Evolutionary conservation across 2,113 vertebrate genomes (phyloP), one percentile per base, ranked within the genome.

Genomic region (Gopherus evgoodei): DNA sequence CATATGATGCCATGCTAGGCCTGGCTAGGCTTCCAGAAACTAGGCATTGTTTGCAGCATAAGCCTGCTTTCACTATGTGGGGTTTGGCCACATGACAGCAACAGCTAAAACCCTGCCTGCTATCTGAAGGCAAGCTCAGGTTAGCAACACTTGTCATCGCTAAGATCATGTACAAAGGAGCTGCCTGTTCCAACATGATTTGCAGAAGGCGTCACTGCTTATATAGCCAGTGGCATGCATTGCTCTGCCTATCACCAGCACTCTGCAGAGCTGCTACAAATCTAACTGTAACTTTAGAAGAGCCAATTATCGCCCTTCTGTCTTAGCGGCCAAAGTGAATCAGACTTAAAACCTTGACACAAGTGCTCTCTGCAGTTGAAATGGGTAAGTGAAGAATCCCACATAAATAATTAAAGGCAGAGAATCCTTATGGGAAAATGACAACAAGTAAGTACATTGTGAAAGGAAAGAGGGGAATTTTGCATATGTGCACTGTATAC

Each of bases 81-180:
- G 86, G 38, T 56, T 19, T 57, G 12, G 53, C 53, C 49, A 42
- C 42, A 21, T 75, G 54, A 57, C 49, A 21, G 56, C 57, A 38
- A 52, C n/a, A 79, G 52, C 49, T 72, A 96, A 97, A 97, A 94
- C 90, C 93, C 19, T 53, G 35, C 25, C 17, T 17, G 69, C 52
- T 59, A 27, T 49, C 97, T 94, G 27, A 29, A 97, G 44, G 97
- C 96, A 97, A 50, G 96, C 95, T 96, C 88, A 59, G 95, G 95
- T 50, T 92, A 94, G 97, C 89, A 97, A 97, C 92, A 95, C 97
- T 97, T 98, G 98, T 98, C 98, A 97, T 95, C 90, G 44, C 92
- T 17, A 88, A 84, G 94, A 96, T 96, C 42, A 24, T 1, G 0
- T 42, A 50, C 12, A 0, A 81, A 50, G 91, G 97, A 81, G 95